Conservation (phyloP, 2,797 vertebrate genomes). For the Mareca penelope region DNA sequence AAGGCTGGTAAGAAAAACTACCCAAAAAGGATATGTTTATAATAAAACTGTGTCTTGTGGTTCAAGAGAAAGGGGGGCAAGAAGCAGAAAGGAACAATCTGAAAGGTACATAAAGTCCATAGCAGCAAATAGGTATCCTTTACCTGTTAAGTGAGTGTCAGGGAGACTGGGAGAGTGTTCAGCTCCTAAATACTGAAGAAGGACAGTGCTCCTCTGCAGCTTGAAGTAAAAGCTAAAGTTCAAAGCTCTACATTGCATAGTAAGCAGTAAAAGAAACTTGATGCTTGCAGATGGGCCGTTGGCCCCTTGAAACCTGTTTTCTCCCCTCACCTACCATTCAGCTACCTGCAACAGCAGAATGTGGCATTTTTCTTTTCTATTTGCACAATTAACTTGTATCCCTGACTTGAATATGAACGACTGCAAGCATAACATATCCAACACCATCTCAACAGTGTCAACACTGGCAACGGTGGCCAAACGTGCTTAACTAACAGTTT, state of each 20-base stretch:
- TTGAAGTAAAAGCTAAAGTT: constrained; percentile 1
- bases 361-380: background rate
- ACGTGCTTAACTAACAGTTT: background rate
- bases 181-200: background rate
- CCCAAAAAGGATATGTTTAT: background rate
- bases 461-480: background rate
- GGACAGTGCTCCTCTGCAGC: background rate
- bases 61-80: background rate
- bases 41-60: background rate
- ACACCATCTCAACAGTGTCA: background rate
- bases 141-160: constrained; percentile 21
- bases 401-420: background rate
- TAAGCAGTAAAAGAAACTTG: constrained; percentile 56
- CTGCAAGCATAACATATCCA: background rate
- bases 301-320: background rate
- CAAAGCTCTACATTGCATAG: constrained; percentile 63
- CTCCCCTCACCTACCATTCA: background rate
- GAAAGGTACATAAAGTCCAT: constrained; percentile 17
- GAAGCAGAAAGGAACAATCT: background rate
- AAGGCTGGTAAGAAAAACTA: background rate
- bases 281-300: background rate
- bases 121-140: constrained; percentile 62
- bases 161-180: background rate
- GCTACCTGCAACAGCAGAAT: background rate
- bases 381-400: background rate